A percentile compares a stretch with the other conserved stretches of the same genome.
Evolutionary conservation across 2,113 vertebrate species (phyloP).

Genomic region (Nibea albiflora): DNA sequence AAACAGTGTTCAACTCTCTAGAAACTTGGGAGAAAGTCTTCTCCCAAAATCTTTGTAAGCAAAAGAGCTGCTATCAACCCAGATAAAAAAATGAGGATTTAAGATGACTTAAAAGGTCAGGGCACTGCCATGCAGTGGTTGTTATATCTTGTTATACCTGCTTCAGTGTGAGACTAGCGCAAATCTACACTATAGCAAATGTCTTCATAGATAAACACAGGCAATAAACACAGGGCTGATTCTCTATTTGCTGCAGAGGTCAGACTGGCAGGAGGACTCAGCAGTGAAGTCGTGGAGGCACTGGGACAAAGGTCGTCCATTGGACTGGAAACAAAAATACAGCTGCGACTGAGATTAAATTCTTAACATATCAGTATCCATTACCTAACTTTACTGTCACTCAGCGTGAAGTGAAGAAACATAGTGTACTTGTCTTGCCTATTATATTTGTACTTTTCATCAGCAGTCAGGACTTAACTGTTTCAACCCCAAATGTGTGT

Average conservation of each 20-base stretch:
- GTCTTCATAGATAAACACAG: slow-evolving; percentile 36
- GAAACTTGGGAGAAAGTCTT: not conserved
- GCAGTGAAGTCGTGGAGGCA: slow-evolving; percentile 34
- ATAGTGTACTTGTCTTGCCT: not conserved
- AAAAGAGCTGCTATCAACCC: not conserved
- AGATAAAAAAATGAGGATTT: slow-evolving; percentile 7
- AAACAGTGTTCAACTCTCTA: not conserved
- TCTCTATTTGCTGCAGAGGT: slow-evolving; percentile 10
- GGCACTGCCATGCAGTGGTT: not conserved
- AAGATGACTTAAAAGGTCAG: not conserved
- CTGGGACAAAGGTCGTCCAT: slow-evolving; percentile 62
- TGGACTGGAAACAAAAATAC: not conserved
- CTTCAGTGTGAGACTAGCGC: not conserved
- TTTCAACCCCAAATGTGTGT: not conserved
- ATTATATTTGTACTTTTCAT: slow-evolving; percentile 1
- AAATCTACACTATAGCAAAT: slow-evolving; percentile 35
- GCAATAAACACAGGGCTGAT: slow-evolving; percentile 39
- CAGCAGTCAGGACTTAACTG: not conserved
- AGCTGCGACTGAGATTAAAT: not conserved
- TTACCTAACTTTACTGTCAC: not conserved
- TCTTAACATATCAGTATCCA: not conserved
- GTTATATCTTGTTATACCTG: not conserved
- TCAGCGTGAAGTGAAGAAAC: not conserved
- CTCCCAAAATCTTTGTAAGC: not conserved
- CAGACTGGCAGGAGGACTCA: slow-evolving; percentile 12